Base-by-base conservation (phyloP, 2,797 vertebrate genomes). In the Danio albolineatus region DNA sequence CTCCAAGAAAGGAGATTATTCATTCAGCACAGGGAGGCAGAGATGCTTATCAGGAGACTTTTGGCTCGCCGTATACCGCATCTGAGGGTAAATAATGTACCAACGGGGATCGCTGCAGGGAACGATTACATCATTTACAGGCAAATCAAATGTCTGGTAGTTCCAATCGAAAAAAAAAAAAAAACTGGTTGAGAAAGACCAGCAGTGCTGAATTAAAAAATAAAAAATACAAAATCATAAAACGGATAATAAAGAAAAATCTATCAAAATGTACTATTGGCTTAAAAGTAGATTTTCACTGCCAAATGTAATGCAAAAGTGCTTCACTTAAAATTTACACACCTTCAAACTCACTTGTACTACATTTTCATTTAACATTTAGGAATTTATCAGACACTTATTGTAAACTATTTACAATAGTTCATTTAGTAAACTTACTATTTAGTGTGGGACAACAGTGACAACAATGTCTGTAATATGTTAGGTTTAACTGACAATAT, bases 51-150 rank as follows among this genome's bases (percentile, higher is more conserved):
- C 81, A 36, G 53, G 10, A 49, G 69, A 17, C 65, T 76, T 78
- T 78, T 79, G 75, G 69, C 74, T 82, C 79, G 4, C 19, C 7
- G 44, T 41, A 77, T 62, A 78, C 76, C 82, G 88, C 77, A 71
- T 83, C 82, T 84, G 39, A 85, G 74, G 65, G 75, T 73, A 84
- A 84, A 87, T 67, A 82, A 83, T 75, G 46, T 9, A 75, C 41
- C 82, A 86, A 80, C 12, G 46, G 67, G 78, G 66, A 78, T 46
- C 39, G 39, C 28, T 4, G 19, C 65, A 43, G 13, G 19, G 44
- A 2, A 12, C 69, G 49, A 60, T 86, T 70, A 79, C 57, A 84
- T 85, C 64, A 85, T 85, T 85, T 59, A 60, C n/a, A n/a, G 76
- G 28, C 16, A 19, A 39, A 59, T 61, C 36, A 41, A 69, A 69